These are phyloP conservation scores for Cyrtorhinus lividipennis DNA, from an alignment of 1,140 invertebrate species.

Conservation along the genomic window DNA sequence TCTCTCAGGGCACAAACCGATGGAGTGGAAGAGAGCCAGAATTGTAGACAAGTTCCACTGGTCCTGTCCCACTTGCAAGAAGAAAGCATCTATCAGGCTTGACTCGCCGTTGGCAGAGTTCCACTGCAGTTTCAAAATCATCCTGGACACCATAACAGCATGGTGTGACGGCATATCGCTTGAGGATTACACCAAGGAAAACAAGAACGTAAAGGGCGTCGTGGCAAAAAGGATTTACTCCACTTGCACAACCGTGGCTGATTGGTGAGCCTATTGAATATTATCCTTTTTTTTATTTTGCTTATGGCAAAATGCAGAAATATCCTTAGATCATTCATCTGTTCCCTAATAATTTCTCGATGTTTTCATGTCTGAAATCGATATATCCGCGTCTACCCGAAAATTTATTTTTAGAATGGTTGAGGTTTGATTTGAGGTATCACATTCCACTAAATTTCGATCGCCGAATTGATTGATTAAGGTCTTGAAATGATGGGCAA, in stretches of 20 bases:
- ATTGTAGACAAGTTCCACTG: slow-evolving; percentile 29
- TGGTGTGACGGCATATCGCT: slow-evolving; percentile 23
- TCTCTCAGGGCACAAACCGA: slow-evolving; percentile 17
- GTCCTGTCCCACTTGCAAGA: slow-evolving; percentile 27
- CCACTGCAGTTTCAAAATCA: slow-evolving; percentile 27
- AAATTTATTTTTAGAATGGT: too few relatives aligned
- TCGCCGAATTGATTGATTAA: too few relatives aligned
- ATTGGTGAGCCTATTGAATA: slow-evolving; percentile 20
- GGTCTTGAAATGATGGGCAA: too few relatives aligned
- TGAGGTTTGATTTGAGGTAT: too few relatives aligned
- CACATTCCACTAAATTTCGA: too few relatives aligned
- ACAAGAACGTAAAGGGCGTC: slow-evolving; percentile 16
- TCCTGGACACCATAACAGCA: slow-evolving; percentile 25
- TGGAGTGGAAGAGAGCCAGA: slow-evolving; percentile 28
- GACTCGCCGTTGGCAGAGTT: slow-evolving; percentile 27
- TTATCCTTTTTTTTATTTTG: too few relatives aligned
- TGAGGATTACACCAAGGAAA: slow-evolving; percentile 20
- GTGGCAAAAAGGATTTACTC: slow-evolving; percentile 26
- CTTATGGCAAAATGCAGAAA: too few relatives aligned
- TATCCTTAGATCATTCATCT: too few relatives aligned
- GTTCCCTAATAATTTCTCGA: too few relatives aligned
- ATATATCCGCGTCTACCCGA: too few relatives aligned
- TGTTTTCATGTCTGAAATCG: too few relatives aligned
- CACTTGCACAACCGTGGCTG: slow-evolving; percentile 25
- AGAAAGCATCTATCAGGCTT: slow-evolving; percentile 26